Evolutionary conservation across 2,113 vertebrate genomes (phyloP), one percentile per base, ranked within the genome.

Genomic region (Indicator maculatus): DNA sequence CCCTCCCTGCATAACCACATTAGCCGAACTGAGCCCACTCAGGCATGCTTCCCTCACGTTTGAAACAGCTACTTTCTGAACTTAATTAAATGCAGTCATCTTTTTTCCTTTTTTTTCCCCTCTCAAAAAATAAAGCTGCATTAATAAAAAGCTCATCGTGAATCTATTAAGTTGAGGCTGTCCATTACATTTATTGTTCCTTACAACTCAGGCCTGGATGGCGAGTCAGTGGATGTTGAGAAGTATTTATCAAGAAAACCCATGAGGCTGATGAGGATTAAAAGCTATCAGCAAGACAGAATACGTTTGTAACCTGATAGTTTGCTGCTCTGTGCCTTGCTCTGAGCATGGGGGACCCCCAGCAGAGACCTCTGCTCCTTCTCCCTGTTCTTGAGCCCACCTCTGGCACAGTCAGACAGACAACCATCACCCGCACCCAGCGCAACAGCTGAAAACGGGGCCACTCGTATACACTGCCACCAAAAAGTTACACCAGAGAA

Each of bases 161-260:
- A 71, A 83, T 69, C 80, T 90, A 52, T 70, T 88, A 72, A 81
- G 91, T 81, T 33, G 65, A 90, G 56, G 52, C 61, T 69, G 65
- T 74, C 91, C 76, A 50, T 90, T 95, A 81, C 2, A 4, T 83
- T 95, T 91, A 93, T 59, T 72, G 63, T 75, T 93, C 65, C 79
- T 69, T 50, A 65, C n/a, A 75, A 50, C 71, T 78, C 44, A 82
- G 80, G 76, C 38, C 83, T 75, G 83, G 77, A 75, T 20, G 47
- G 64, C 64, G 50, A 77, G 53, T 38, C 89, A 74, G 53, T 11
- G 58, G 60, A 93, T 39, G 12, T 6, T 58, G 23, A 39, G 28
- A 78, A 72, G 27, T 69, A 81, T 83, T 95, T 89, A 77, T 52
- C 84, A 70, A 36, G 50, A 81, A 91, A 95, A 64, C 20, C 47